These are phyloP conservation scores for Penaeus monodon DNA, from an alignment of 2,888 invertebrate species.

Conservation along the genomic window DNA sequence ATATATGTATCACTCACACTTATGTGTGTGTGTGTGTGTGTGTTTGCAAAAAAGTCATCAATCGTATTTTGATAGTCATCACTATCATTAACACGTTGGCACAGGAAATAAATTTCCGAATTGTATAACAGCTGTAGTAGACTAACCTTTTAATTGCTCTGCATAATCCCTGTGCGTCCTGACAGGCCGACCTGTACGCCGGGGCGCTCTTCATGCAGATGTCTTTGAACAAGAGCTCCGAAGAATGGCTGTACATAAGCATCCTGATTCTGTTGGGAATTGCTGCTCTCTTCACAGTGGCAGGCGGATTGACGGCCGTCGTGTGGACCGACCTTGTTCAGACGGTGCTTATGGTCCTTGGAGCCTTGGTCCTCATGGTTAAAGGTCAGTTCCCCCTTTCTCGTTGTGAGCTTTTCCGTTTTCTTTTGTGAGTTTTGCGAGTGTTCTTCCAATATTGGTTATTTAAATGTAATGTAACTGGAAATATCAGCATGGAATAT, in stretches of 20 bases:
- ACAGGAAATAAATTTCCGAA: too few relatives aligned
- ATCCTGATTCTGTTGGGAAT: slow-evolving; percentile 71
- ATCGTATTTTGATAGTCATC: too few relatives aligned
- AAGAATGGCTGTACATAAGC: slow-evolving; percentile 69
- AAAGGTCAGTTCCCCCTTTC: slow-evolving; percentile 68
- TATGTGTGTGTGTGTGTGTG: too few relatives aligned
- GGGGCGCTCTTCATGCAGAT: slow-evolving; percentile 74
- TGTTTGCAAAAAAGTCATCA: too few relatives aligned
- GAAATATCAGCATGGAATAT: too few relatives aligned
- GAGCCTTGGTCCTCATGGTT: slow-evolving; percentile 71
- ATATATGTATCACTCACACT: too few relatives aligned
- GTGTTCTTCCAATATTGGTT: not conserved
- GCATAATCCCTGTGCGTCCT: too few relatives aligned
- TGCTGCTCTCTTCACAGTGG: slow-evolving; percentile 73
- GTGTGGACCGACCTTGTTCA: slow-evolving; percentile 75
- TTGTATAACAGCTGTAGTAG: too few relatives aligned
- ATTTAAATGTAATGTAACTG: too few relatives aligned
- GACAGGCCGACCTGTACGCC: slow-evolving; percentile 73
- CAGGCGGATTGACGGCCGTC: slow-evolving; percentile 73
- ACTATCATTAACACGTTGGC: too few relatives aligned
- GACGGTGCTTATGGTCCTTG: slow-evolving; percentile 73
- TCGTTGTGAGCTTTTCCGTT: too few relatives aligned
- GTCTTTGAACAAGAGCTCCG: slow-evolving; percentile 68
- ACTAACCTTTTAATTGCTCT: too few relatives aligned
- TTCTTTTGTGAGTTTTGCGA: not conserved